Evolutionary conservation across 1,140 invertebrate genomes (phyloP), one percentile per base, ranked within the genome.

Genomic region (Arctopsyche grandis): DNA sequence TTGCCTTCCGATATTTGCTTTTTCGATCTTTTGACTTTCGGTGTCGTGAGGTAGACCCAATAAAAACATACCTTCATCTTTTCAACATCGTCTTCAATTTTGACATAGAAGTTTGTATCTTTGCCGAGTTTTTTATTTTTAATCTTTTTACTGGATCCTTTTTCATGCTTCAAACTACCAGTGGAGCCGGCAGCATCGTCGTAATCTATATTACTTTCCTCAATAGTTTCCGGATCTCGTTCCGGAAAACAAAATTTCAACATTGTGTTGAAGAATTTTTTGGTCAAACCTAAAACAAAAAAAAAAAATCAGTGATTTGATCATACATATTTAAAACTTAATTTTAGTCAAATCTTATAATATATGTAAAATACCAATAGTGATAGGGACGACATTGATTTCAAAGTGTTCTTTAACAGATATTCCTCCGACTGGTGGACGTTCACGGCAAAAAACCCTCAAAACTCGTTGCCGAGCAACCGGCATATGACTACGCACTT

Each of bases 201-300:
- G 75, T 91, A 90, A 69, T 90, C 88, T 63, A 91, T 90, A 69
- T 91, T 91, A 48, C 89, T 87, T 9, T 91, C 91, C 82, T 97
- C 95, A 78, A 94, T 93, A 26, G 91, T 91, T 78, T 95, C 95
- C 0, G 95, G 93, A 87, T 97, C 95, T 82, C 97, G 93, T 86
- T 97, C 97, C n/a, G 98, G 98, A 86, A 99, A 99, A 85, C 98
- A 99, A 86, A 99, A 99, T 85, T 95, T 96, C 83, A 99, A 91
- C 94, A 99, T 98, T 10, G 95, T 98, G 84, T 96, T 96, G 88
- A 97, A 99, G 86, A 99, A 99, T 85, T 98, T 97, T 86, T 98
- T 97, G 0, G 98, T 99, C 43, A 99, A 88, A 71, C 92, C 92
- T 95, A 85, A 66, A 89, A 89, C 60, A 81, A n/a, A 48, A 16